Conservation (phyloP, 1,140 invertebrate species). For the Calephelis nemesis region DNA sequence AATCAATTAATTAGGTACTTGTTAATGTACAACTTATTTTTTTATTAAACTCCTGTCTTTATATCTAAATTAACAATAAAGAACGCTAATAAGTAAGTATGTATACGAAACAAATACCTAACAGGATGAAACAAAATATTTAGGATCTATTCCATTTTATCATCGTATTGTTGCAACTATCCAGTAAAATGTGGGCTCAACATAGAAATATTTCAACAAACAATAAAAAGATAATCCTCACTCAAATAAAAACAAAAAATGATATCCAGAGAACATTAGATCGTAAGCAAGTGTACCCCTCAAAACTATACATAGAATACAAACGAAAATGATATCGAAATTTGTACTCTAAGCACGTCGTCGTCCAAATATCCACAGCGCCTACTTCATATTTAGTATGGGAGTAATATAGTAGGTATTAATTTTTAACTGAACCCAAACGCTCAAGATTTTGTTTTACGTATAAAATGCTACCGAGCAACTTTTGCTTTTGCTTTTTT, state of each 20-base stretch:
- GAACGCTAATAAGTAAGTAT: too few species aligned
- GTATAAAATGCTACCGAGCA: constrained; percentile 28
- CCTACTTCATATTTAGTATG: constrained; percentile 19
- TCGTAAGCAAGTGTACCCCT: constrained; percentile 13
- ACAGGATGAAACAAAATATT: too few species aligned
- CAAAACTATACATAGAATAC: constrained; percentile 9
- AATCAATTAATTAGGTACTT: too few species aligned
- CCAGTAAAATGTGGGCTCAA: too few species aligned
- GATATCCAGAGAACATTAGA: constrained; percentile 12
- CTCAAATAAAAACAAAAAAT: constrained; percentile 12
- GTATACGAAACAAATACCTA: too few species aligned
- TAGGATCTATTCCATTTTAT: too few species aligned
- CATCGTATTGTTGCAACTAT: too few species aligned
- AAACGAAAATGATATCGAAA: constrained; percentile 25
- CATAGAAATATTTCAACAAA: not conserved
- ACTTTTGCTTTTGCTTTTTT: constrained; percentile 22
- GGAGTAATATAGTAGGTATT: constrained; percentile 30
- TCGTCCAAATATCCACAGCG: constrained; percentile 33
- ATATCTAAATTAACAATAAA: too few species aligned
- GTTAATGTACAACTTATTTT: too few species aligned
- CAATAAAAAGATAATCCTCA: constrained; percentile 11
- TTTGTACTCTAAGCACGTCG: constrained; percentile 58
- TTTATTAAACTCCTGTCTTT: too few species aligned
- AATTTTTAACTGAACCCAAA: constrained; percentile 36
- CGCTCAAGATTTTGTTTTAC: constrained; percentile 12